Conservation (phyloP, 2,797 vertebrate species). For the Mastacembelus armatus region DNA sequence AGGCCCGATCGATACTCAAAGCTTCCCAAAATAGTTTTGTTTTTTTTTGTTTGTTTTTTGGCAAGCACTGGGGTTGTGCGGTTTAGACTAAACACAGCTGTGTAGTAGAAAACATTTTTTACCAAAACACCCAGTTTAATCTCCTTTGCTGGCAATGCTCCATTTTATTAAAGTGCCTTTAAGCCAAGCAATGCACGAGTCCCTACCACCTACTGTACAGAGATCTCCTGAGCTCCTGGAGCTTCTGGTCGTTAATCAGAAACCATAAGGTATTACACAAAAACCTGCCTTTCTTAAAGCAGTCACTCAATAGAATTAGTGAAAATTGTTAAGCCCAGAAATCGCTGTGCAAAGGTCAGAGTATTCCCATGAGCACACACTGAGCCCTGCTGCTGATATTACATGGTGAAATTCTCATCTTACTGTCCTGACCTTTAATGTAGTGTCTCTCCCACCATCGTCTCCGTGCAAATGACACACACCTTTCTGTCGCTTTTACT, state of each 20-base stretch:
- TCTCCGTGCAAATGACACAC: conserved; percentile 42
- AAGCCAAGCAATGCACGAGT: conserved; percentile 30
- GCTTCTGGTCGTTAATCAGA: background rate
- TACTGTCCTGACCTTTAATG: conserved; percentile 64
- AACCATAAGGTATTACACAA: conserved; percentile 1
- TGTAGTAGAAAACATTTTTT: background rate
- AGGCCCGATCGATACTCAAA: conserved; percentile 4
- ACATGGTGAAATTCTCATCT: conserved; percentile 46
- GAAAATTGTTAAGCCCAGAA: conserved; percentile 20
- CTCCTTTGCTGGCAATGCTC: conserved; percentile 13
- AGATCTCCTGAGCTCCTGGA: background rate
- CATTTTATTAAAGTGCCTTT: background rate
- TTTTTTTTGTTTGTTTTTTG: background rate
- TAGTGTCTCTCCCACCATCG: conserved; percentile 20
- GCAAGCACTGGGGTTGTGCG: background rate
- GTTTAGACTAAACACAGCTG: background rate
- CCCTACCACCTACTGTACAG: conserved; percentile 2
- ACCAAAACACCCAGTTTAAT: background rate
- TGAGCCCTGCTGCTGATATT: conserved; percentile 41
- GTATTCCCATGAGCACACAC: conserved; percentile 21
- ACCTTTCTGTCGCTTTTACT: conserved; percentile 36
- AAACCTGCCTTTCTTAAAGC: conserved; percentile 8
- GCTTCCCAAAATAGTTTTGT: background rate
- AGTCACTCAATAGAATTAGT: conserved; percentile 19
- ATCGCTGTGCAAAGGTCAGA: conserved; percentile 48